These are phyloP conservation scores for Chlorodrepanis virens DNA, from an alignment of 2,113 vertebrate species.

Conservation along the genomic window DNA sequence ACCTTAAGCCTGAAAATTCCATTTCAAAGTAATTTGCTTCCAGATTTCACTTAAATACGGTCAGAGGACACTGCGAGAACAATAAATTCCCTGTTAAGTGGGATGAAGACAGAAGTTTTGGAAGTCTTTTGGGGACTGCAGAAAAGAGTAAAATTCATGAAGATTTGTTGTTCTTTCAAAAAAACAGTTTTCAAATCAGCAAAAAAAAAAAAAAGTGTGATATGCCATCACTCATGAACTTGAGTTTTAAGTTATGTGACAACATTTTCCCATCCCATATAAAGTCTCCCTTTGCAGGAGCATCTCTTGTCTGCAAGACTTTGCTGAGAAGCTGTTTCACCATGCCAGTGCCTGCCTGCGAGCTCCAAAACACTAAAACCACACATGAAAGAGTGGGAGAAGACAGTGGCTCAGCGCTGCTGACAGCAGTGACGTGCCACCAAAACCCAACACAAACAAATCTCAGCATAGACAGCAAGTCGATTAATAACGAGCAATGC, in stretches of 20 bases:
- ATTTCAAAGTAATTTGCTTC: constrained; percentile 25
- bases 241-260: neutral
- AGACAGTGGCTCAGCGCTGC: neutral
- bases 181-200: neutral
- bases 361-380: neutral
- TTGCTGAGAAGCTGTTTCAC: constrained; percentile 4
- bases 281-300: constrained; percentile 2
- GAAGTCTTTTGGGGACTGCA: neutral
- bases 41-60: neutral
- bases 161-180: neutral
- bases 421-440: neutral
- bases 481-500: neutral
- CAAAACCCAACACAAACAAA: neutral
- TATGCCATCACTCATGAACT: neutral
- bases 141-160: neutral
- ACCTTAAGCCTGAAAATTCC: neutral
- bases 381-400: neutral
- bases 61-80: neutral
- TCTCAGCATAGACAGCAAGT: neutral
- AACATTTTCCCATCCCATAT: neutral
- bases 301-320: neutral
- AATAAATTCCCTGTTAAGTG: neutral
- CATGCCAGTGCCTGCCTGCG: neutral
- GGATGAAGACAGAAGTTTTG: neutral
- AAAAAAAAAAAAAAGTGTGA: neutral